A percentile compares a stretch with the other conserved stretches of the same genome.
These are phyloP conservation scores for Kobus ellipsiprymnus DNA, from an alignment of 2,113 vertebrate genomes.

Conservation along the genomic window DNA sequence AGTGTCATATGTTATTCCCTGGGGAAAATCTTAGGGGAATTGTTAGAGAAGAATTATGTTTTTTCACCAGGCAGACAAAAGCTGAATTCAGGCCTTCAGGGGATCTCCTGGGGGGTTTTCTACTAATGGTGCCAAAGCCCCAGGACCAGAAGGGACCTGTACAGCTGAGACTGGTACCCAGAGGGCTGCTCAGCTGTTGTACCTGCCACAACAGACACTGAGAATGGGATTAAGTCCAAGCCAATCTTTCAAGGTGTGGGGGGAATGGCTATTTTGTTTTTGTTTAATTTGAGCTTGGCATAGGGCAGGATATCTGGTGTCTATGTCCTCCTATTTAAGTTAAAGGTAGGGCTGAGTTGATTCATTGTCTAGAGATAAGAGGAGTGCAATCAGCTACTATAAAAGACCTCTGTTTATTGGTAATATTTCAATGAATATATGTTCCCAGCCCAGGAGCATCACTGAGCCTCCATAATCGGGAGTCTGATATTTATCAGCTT, in stretches of 20 bases:
- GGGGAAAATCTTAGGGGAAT: constrained; percentile 22
- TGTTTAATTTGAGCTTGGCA: not conserved
- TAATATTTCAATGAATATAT: not conserved
- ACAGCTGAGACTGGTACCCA: not conserved
- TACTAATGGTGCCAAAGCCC: constrained; percentile 6
- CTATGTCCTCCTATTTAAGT: not conserved
- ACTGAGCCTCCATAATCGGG: not conserved
- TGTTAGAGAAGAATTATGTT: constrained; percentile 54
- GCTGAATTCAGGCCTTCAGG: constrained; percentile 26
- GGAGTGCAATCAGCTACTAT: not conserved
- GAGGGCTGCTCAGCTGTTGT: not conserved
- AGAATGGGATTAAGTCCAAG: not conserved
- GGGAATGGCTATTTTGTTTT: not conserved
- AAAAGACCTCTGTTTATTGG: not conserved
- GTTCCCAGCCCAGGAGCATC: not conserved
- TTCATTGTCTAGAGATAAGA: not conserved
- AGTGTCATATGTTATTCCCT: not conserved
- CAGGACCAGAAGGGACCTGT: not conserved
- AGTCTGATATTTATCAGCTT: not conserved
- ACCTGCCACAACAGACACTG: not conserved
- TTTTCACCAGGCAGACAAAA: constrained; percentile 63
- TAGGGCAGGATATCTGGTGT: not conserved
- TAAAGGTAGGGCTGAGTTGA: not conserved
- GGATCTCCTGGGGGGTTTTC: constrained; percentile 40
- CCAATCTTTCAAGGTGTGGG: not conserved